These are phyloP conservation scores for Vimba vimba DNA, from an alignment of 2,113 vertebrate species.

Conservation along the genomic window DNA sequence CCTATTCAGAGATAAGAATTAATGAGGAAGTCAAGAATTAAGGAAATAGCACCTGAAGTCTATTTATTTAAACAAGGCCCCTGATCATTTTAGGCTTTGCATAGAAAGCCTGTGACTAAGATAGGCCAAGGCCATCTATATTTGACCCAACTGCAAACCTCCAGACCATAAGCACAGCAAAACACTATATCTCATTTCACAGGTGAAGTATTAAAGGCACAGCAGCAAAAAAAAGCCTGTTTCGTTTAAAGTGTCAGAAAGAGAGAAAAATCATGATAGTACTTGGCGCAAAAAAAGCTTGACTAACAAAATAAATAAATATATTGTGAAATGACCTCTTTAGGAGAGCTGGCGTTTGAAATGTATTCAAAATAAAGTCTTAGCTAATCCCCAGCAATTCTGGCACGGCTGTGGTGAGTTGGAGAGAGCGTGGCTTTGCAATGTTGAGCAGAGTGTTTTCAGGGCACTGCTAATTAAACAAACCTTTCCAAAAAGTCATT, in stretches of 20 bases:
- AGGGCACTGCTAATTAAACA: conserved; percentile 52
- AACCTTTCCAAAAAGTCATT: conserved; percentile 39
- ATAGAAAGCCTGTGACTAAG: background rate
- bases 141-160: conserved; percentile 6
- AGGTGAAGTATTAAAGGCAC: background rate
- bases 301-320: conserved; percentile 2
- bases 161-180: background rate
- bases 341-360: background rate
- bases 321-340: background rate
- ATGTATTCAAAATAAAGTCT: conserved; percentile 17
- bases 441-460: conserved; percentile 40
- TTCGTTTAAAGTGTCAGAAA: background rate
- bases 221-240: background rate
- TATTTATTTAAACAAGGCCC: background rate
- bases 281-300: background rate
- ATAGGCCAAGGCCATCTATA: background rate
- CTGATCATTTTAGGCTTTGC: background rate
- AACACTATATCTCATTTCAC: background rate
- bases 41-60: background rate
- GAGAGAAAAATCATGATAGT: background rate
- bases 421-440: conserved; percentile 32
- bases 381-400: conserved; percentile 44
- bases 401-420: background rate
- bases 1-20: too few species aligned
- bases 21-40: too few species aligned